Base-by-base conservation (phyloP, 2,797 vertebrate species). In the Phataginus tricuspis region DNA sequence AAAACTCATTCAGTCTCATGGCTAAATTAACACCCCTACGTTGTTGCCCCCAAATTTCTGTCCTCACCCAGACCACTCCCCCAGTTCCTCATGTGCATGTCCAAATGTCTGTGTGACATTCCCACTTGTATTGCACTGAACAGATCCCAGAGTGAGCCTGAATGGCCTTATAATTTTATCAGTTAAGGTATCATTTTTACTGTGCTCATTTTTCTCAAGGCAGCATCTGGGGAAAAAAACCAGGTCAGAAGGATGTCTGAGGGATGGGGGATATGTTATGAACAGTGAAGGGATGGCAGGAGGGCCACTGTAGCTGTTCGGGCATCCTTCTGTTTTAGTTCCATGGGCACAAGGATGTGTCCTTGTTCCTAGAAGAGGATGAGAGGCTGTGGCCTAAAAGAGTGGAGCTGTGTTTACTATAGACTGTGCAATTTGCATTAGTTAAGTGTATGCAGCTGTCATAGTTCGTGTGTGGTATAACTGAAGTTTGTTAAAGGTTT, bases 371-470 rank as follows among this genome's bases (percentile, higher is more conserved):
- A 12, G 29, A 0, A 9, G 39, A 59, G 45, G 12, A 8, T 27
- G 39, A 34, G 29, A n/a, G 86, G 12, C 23, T 23, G 7, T 7
- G 27, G 5, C 37, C 25, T 14, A 25, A 21, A 27, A 68, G 42
- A 7, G 4, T 63, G 63, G 23, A 7, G 8, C 34, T 5, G 31
- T 9, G 72, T 21, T n/a, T 1, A 12, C 16, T 37, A 1, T 4
- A 5, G 1, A 5, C 15, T 1, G 0, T 1, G 21, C 2, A 0
- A 2, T 23, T 7, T 53, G 27, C 6, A 0, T 27, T 4, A 0
- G 8, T 3, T 8, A 18, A 11, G 68, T 29, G 25, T 19, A 5
- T 3, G 18, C 5, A 34, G 63, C 16, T 7, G 5, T 19, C 59
- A 1, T 29, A 18, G 15, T 25, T 49, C 37, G 29, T 0, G 2